Evolutionary conservation across 2,113 vertebrate species (phyloP), one percentile per base, ranked within the genome.

Genomic region (Mobula birostris): DNA sequence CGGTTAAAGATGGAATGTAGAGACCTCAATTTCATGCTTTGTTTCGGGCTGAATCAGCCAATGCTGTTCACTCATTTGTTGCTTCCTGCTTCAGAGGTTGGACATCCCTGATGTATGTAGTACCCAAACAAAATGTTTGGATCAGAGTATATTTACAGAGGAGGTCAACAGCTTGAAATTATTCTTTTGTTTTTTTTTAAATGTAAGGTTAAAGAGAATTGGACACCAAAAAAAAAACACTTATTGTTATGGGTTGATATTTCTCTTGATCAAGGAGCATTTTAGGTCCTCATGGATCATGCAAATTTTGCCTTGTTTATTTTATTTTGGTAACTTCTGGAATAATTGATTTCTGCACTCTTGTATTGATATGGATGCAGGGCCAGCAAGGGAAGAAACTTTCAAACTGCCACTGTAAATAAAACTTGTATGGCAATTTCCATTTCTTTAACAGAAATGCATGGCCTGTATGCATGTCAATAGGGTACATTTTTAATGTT

Each of bases 41-140:
- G 27, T 32, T 90, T 32, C 2, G 29, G 29, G 6, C 15, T 36
- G 61, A 90, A n/a, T 32, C 85, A 90, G 29, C 32, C 61, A 66
- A 19, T 36, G 61, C 27, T 19, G 5, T 29, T 24, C 56, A n/a
- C 61, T 88, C 83, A 68, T 9, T 58, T 48, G 48, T 85, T 85
- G 82, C 61, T 32, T 29, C 61, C 12, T 90, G 24, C 40, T 27
- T 85, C 82, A 58, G n/a, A 85, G 85, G 29, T 21, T 88, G 85
- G 61, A 63, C 14, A 90, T 90, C 85, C 85, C 85, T 90, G n/a
- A 32, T 66, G 85, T 90, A 90, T 29, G 66, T 7, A 90, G n/a
- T 32, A 68, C n/a, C n/a, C 29, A 32, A 90, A n/a, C 29, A 90
- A 68, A 29, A 91, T 91, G 14, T 70, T 66, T 70, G 63, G 14